These are phyloP conservation scores for Pan troglodytes DNA, from an alignment of 2,113 vertebrate genomes.

Conservation along the genomic window NHGRI_mPanTro3-v2.1_pri NC_072409.2:41945501-41946000, in stretches of 20 bases:
- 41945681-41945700: background rate
- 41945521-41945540: background rate
- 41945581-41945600: background rate
- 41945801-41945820: background rate
- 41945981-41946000: background rate
- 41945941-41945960: background rate
- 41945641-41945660: background rate
- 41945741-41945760: background rate
- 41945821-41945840: background rate
- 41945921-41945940: background rate
- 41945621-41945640: background rate
- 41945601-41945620: background rate
- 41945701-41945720: background rate
- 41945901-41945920: background rate
- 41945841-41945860: background rate
- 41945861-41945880: background rate
- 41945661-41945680: background rate
- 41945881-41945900: background rate
- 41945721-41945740: conserved; percentile 6
- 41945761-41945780: background rate
- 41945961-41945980: background rate
- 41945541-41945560: background rate
- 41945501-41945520: background rate
- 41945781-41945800: background rate
- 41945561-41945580: background rate